A percentile compares a stretch with the other conserved stretches of the same genome.
Evolutionary conservation across 92 coral and sea anemone genomes (phyloP).

Genomic region (Blastomussa wellsi): DNA sequence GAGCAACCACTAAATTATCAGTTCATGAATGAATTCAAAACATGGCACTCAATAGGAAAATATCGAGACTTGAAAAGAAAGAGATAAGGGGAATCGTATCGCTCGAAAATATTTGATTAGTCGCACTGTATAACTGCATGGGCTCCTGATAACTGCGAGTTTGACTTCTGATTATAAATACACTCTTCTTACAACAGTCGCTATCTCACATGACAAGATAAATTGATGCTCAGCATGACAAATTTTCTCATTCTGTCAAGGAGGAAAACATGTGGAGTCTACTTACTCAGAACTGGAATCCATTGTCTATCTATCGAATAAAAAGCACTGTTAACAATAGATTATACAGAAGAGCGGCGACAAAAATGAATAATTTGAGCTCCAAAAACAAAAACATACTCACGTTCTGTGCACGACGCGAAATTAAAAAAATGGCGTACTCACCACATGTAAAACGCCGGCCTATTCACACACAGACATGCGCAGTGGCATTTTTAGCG

Average conservation of each 20-base stretch:
- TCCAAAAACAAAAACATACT: conserved; percentile 34
- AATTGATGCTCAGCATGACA: not conserved
- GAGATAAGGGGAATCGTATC: not conserved
- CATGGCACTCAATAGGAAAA: too few species aligned
- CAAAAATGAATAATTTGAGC: conserved; percentile 39
- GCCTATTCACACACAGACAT: conserved; percentile 30
- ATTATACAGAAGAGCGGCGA: conserved; percentile 26
- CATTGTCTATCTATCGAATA: conserved; percentile 40
- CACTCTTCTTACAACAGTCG: not conserved
- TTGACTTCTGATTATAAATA: not conserved
- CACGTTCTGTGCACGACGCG: not conserved
- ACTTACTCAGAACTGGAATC: conserved; percentile 41
- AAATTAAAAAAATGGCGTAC: conserved; percentile 31
- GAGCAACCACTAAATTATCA: too few species aligned
- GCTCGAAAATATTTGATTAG: not conserved
- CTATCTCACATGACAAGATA: not conserved
- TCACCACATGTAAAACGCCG: conserved; percentile 43
- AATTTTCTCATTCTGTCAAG: not conserved
- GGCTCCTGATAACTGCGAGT: not conserved
- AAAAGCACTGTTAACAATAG: conserved; percentile 42
- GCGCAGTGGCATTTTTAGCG: too few species aligned
- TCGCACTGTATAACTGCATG: too few species aligned
- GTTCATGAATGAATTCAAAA: too few species aligned
- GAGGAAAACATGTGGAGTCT: not conserved
- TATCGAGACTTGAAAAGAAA: too few species aligned